A percentile compares a stretch with the other conserved stretches of the same genome.
Conservation (phyloP, 2,888 invertebrate species). For the Conistra vaccinii region DNA sequence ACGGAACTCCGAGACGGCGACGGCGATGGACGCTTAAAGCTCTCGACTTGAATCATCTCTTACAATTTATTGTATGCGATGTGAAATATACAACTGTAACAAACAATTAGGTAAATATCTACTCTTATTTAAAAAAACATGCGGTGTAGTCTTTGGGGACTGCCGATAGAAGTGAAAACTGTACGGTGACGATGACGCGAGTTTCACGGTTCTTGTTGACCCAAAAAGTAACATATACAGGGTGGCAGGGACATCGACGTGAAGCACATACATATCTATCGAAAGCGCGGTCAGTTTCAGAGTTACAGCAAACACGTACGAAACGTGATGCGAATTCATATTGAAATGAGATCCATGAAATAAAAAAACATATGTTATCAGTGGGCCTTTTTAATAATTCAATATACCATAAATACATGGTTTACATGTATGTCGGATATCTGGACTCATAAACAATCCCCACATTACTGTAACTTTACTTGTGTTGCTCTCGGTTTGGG, state of each 20-base stretch:
- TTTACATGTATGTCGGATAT: constrained; percentile 37
- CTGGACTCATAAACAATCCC: constrained; percentile 39
- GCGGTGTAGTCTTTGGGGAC: too few relatives aligned
- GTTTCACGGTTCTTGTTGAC: too few relatives aligned
- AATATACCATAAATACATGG: constrained; percentile 45
- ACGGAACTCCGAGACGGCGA: constrained; percentile 87
- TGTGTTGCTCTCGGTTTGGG: constrained; percentile 29
- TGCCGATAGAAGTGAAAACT: too few relatives aligned
- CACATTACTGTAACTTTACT: constrained; percentile 48
- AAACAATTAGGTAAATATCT: constrained; percentile 11
- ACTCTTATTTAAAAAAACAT: neutral
- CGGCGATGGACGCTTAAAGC: constrained; percentile 87
- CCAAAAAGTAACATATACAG: too few relatives aligned
- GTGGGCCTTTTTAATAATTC: constrained; percentile 66
- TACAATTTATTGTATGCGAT: constrained; percentile 48
- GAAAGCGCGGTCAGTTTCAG: constrained; percentile 48
- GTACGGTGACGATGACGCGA: too few relatives aligned
- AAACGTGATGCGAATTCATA: constrained; percentile 68
- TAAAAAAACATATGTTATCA: constrained; percentile 65
- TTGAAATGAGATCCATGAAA: constrained; percentile 58
- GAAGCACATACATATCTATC: constrained; percentile 44
- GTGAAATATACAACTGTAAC: constrained; percentile 55
- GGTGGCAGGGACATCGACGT: too few relatives aligned
- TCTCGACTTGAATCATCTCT: constrained; percentile 87
- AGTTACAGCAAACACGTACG: constrained; percentile 61